phyloP scores from a whole-genome alignment of 2,888 invertebrate species.

The Eilema sororculum region DNA sequence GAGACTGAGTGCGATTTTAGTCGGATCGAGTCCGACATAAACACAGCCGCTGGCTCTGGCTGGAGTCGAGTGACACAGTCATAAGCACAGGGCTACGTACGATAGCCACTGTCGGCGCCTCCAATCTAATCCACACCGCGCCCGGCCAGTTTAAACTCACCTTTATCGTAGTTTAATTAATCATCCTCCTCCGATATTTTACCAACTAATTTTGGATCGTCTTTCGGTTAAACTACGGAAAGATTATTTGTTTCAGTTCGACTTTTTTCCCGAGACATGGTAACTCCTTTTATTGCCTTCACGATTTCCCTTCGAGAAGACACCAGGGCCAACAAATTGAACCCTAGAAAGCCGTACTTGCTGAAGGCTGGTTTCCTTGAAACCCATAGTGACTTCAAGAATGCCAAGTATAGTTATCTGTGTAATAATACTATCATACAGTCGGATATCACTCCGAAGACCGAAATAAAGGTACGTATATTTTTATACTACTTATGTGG shows the following conservation, averaged over 20 bases:
- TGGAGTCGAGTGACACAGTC: no score
- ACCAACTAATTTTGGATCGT: no score
- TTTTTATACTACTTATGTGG: neutral
- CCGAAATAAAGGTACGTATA: constrained; percentile 68
- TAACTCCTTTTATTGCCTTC: constrained; percentile 75
- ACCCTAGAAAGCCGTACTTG: constrained; percentile 65
- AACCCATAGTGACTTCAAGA: constrained; percentile 52
- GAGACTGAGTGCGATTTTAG: no score
- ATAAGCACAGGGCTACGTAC: no score
- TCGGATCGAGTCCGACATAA: no score
- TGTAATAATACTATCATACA: constrained; percentile 77
- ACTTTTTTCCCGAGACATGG: constrained; percentile 64
- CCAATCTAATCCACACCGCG: no score
- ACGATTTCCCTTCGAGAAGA: constrained; percentile 75
- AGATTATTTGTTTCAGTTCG: constrained; percentile 63
- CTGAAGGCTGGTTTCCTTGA: constrained; percentile 67
- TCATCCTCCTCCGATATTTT: no score
- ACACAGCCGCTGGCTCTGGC: no score
- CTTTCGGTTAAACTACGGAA: neutral
- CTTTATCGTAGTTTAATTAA: no score
- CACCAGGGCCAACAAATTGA: constrained; percentile 62
- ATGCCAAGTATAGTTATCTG: constrained; percentile 52
- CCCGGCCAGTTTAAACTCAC: no score
- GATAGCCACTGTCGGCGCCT: no score
- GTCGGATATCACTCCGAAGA: constrained; percentile 74